A percentile compares a stretch with the other conserved stretches of the same genome.
phyloP scores from a whole-genome alignment of 1,140 invertebrate species.

The Drosophila prosaltans region DNA sequence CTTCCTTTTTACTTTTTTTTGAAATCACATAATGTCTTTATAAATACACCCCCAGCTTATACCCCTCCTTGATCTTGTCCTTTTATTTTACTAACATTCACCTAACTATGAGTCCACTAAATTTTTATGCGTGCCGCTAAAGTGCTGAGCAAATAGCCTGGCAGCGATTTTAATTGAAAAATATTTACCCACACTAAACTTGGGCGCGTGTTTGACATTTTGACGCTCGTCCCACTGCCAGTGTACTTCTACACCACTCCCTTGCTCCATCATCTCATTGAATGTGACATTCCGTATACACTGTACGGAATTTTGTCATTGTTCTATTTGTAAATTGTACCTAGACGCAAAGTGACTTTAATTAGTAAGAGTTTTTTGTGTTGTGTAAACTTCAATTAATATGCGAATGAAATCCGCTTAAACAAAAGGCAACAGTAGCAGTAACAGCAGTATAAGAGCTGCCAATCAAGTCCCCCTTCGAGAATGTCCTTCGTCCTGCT shows the following conservation, averaged over 20 bases:
- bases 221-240: slow-evolving; percentile 42
- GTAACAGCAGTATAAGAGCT: slow-evolving; percentile 40
- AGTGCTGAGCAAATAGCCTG: slow-evolving; percentile 70
- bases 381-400: slow-evolving; percentile 79
- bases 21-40: slow-evolving; percentile 28
- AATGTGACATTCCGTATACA: slow-evolving; percentile 35
- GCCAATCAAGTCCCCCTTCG: slow-evolving; percentile 60
- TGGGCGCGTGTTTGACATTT: slow-evolving; percentile 65
- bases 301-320: slow-evolving; percentile 36
- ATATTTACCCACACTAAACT: slow-evolving; percentile 64
- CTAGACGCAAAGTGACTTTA: slow-evolving; percentile 39
- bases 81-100: neutral
- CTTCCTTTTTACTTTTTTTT: too few relatives aligned
- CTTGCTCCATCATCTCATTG: neutral
- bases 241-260: neutral
- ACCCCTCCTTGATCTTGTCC: too few relatives aligned
- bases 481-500: slow-evolving; percentile 1
- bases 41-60: slow-evolving; percentile 23
- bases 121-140: slow-evolving; percentile 73
- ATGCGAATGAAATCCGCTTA: slow-evolving; percentile 79
- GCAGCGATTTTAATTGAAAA: slow-evolving; percentile 78
- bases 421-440: slow-evolving; percentile 53
- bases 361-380: slow-evolving; percentile 54
- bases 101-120: slow-evolving; percentile 52
- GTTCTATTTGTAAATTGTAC: neutral